Evolutionary conservation across 2,113 vertebrate species (phyloP).

Genomic region (Myotis davidii): DNA sequence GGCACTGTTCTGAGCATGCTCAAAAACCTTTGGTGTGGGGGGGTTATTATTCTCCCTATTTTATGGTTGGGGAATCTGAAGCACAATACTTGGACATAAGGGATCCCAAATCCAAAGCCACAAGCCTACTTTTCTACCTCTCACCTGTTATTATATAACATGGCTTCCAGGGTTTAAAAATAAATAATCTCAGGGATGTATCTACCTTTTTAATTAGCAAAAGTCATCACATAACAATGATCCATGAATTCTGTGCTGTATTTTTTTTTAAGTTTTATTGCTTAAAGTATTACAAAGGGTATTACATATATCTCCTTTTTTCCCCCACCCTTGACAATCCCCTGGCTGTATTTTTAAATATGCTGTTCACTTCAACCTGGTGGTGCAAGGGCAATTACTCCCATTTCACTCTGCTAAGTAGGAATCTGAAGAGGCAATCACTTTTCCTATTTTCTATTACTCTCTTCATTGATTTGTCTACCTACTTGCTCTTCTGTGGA

Average conservation of each 20-base stretch:
- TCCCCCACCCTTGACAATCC: too few species aligned
- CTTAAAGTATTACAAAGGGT: too few species aligned
- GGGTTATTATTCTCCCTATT: neutral
- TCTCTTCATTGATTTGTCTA: conserved; percentile 12
- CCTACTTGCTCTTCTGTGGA: neutral
- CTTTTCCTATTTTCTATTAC: neutral
- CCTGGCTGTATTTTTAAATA: neutral
- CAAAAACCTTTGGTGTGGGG: neutral
- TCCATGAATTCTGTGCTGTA: neutral
- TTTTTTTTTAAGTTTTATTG: neutral
- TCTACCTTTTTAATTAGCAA: conserved; percentile 1
- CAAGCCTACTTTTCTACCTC: neutral
- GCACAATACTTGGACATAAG: neutral
- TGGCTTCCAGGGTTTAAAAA: neutral
- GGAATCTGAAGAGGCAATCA: neutral
- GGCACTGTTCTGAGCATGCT: neutral
- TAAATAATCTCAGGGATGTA: conserved; percentile 9
- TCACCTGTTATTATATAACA: neutral
- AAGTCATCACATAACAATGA: neutral
- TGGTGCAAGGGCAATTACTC: neutral
- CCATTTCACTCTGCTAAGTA: neutral
- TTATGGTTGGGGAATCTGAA: neutral
- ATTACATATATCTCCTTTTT: too few species aligned
- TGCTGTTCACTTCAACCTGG: neutral
- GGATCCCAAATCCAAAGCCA: neutral